These are phyloP conservation scores for Drosophila bunnanda DNA, from an alignment of 2,888 invertebrate species.

Conservation along the genomic window DNA sequence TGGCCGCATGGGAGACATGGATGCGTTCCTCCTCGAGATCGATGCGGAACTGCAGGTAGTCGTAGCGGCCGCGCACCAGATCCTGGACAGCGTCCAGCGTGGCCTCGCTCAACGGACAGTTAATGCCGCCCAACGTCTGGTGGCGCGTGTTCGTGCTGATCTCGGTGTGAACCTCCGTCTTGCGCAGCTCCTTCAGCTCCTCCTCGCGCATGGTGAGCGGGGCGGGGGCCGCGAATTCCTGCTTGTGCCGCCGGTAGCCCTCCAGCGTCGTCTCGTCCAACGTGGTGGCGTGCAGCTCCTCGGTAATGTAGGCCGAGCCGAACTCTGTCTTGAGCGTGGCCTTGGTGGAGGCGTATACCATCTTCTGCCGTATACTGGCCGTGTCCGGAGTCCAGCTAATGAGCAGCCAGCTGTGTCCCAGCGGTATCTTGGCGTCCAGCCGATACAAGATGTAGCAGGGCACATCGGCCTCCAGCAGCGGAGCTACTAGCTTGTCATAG, in stretches of 20 bases:
- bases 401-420: conserved; percentile 96
- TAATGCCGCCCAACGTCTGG: conserved; percentile 95
- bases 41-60: conserved; percentile 91
- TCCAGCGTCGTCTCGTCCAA: conserved; percentile 92
- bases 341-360: conserved; percentile 99
- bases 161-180: conserved; percentile 89
- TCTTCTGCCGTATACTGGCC: conserved; percentile 94
- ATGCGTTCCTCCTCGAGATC: conserved; percentile 90
- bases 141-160: conserved; percentile 93
- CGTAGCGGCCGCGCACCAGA: conserved; percentile 90
- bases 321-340: conserved; percentile 98
- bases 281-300: conserved; percentile 96
- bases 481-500: conserved; percentile 90
- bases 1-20: conserved; percentile 90
- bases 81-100: conserved; percentile 91
- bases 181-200: conserved; percentile 91
- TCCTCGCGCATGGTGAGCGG: conserved; percentile 95
- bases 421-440: conserved; percentile 90
- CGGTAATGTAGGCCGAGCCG: conserved; percentile 96
- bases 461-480: conserved; percentile 90
- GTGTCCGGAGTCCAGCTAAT: conserved; percentile 98
- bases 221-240: conserved; percentile 92
- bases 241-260: conserved; percentile 92
- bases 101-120: conserved; percentile 94
- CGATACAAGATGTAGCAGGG: conserved; percentile 97